These are phyloP conservation scores for Harpagifer antarcticus DNA, from an alignment of 2,797 vertebrate species.

Conservation along the genomic window DNA sequence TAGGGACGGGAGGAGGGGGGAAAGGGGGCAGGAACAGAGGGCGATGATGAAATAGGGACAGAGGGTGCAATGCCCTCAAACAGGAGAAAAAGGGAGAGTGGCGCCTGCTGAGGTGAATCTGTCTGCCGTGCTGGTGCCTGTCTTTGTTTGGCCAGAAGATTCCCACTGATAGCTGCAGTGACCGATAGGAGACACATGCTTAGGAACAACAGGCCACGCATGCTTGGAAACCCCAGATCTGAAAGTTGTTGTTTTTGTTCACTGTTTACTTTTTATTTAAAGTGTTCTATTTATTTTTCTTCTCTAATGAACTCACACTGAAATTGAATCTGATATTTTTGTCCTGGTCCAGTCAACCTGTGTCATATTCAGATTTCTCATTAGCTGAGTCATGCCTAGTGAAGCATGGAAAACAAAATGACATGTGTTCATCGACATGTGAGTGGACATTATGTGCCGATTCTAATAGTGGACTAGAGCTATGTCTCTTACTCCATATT, in stretches of 20 bases:
- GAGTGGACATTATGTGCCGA: conserved; percentile 30
- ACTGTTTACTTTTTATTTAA: no score
- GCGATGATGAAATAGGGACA: conserved; percentile 57
- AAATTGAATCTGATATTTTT: background rate
- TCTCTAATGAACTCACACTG: background rate
- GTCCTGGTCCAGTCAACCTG: background rate
- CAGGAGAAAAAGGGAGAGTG: conserved; percentile 62
- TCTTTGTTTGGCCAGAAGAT: conserved; percentile 86
- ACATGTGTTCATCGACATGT: conserved; percentile 5
- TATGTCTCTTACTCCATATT: background rate
- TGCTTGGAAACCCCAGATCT: conserved; percentile 24
- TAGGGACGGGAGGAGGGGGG: background rate
- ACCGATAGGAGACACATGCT: conserved; percentile 33
- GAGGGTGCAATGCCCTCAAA: conserved; percentile 71
- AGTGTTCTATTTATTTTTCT: no score
- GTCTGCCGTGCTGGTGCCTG: conserved; percentile 80
- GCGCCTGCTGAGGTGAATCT: conserved; percentile 81
- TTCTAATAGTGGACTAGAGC: background rate
- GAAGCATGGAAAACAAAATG: conserved; percentile 25
- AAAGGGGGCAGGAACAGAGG: conserved; percentile 22
- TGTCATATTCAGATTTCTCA: conserved; percentile 15
- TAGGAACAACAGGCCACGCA: conserved; percentile 16
- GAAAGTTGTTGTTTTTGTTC: background rate
- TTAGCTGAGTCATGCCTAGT: conserved; percentile 28
- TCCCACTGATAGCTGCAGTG: conserved; percentile 73